phyloP scores from a whole-genome alignment of 2,113 vertebrate species.

The Rhegmatorhina hoffmannsi region DNA sequence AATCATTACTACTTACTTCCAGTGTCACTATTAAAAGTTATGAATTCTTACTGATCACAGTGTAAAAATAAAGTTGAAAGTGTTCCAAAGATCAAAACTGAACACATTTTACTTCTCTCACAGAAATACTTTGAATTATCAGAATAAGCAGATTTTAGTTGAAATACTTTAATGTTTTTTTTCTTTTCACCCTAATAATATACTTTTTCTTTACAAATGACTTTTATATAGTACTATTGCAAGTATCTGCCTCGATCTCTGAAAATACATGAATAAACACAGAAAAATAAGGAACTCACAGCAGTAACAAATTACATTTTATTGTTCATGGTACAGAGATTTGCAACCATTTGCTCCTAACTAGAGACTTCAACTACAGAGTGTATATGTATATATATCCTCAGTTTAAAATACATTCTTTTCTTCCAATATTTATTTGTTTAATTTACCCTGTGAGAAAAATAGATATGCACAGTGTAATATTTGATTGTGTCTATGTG shows the following conservation, averaged over 20 bases:
- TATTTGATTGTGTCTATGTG: background rate
- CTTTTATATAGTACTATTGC: background rate
- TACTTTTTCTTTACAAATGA: background rate
- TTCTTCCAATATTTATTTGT: background rate
- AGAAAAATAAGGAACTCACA: background rate
- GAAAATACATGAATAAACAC: background rate
- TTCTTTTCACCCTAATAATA: background rate
- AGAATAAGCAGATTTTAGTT: background rate
- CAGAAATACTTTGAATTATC: background rate
- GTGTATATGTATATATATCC: background rate
- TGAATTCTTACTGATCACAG: background rate
- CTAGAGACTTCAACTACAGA: background rate
- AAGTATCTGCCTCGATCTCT: background rate
- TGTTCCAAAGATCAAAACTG: background rate
- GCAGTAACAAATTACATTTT: background rate
- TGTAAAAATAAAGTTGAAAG: background rate
- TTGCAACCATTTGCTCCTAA: conserved; percentile 2
- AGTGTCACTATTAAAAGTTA: background rate
- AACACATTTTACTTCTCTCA: background rate
- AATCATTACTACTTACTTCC: background rate
- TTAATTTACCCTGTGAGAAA: background rate
- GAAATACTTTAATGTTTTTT: background rate
- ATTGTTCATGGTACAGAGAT: background rate
- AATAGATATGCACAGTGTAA: background rate
- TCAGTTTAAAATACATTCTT: background rate